phyloP scores from a whole-genome alignment of 2,113 vertebrate genomes.

The Urocolius indicus region DNA sequence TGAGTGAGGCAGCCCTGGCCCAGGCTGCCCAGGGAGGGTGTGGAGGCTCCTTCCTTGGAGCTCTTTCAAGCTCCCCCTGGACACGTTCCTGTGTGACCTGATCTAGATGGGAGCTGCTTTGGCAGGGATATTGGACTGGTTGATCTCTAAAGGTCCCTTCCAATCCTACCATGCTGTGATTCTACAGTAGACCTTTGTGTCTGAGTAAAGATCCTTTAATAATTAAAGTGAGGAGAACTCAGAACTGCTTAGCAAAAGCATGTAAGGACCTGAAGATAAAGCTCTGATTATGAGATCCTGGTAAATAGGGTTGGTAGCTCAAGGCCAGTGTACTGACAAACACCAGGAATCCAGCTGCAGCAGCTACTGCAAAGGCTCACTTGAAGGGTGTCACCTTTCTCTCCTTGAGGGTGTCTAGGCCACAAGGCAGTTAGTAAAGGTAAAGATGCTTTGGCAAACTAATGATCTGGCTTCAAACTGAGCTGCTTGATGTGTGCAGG shows the following conservation, averaged over 20 bases:
- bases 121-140: no score
- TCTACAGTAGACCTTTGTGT: neutral
- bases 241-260: neutral
- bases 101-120: no score
- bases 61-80: no score
- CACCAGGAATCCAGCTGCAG: neutral
- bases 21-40: no score
- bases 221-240: neutral
- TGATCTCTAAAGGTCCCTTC: no score
- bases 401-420: no score
- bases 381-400: neutral
- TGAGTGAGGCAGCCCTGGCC: no score
- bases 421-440: neutral
- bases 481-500: fast-evolving
- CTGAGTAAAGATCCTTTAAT: neutral
- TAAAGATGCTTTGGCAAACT: neutral
- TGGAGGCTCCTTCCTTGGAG: no score
- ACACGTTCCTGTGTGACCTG: no score
- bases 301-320: neutral
- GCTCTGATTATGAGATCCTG: neutral
- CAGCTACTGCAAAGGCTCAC: neutral
- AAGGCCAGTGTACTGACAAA: fast-evolving
- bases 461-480: neutral
- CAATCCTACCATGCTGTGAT: no score
- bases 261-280: neutral